Evolutionary conservation across 53 echinoderm and acorn worm genomes (phyloP).

Genomic region (Crossaster papposus): DNA sequence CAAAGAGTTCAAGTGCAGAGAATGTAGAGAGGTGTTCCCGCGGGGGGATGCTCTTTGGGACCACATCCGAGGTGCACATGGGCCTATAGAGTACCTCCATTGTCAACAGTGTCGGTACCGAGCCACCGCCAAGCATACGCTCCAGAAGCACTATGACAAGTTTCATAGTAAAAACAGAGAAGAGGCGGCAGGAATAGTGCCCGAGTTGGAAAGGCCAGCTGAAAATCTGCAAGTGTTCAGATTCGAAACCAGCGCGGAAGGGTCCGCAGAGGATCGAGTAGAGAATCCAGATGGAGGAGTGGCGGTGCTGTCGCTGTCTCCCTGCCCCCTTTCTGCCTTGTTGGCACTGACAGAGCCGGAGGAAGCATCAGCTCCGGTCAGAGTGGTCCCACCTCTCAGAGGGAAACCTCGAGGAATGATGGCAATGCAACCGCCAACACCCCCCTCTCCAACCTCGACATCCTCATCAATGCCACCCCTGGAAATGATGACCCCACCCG

Average conservation of each 20-base stretch:
- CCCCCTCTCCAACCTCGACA: no score
- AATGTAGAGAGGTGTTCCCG: not conserved
- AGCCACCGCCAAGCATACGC: not conserved
- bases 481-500: no score
- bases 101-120: not conserved
- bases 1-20: not conserved
- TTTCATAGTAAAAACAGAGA: not conserved
- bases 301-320: slow-evolving; percentile 2
- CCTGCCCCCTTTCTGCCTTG: slow-evolving; percentile 16
- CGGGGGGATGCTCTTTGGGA: not conserved
- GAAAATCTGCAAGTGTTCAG: no score
- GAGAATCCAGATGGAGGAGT: not conserved
- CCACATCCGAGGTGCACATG: slow-evolving; percentile 6
- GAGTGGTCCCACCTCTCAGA: not conserved
- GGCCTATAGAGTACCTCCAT: not conserved
- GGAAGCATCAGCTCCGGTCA: no score
- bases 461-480: no score
- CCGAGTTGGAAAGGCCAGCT: no score
- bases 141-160: not conserved
- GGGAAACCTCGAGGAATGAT: slow-evolving; percentile 30
- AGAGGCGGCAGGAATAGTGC: no score
- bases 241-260: no score
- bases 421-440: not conserved
- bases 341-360: not conserved
- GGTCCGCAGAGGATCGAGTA: not conserved